These are phyloP conservation scores for Scolopax rusticola DNA, from an alignment of 2,797 vertebrate species.

Conservation along the genomic window DNA sequence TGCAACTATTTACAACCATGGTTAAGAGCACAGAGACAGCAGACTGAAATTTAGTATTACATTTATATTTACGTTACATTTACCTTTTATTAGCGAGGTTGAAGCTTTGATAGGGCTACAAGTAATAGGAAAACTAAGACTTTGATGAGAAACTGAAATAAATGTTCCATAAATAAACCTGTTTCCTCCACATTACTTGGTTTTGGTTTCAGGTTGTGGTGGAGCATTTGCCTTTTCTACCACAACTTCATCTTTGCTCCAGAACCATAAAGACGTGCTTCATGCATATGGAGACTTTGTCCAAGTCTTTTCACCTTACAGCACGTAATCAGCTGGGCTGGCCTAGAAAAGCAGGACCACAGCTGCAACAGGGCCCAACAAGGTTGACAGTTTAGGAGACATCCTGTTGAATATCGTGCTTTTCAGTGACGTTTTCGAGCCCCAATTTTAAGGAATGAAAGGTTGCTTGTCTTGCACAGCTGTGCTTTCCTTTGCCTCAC, in stretches of 20 bases:
- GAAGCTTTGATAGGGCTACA: neutral
- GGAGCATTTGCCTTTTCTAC: neutral
- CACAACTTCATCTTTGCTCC: neutral
- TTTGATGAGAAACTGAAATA: neutral
- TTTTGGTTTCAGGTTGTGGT: neutral
- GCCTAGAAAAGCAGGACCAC: neutral
- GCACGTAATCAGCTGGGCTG: neutral
- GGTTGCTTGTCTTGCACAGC: too few relatives aligned
- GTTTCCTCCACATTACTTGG: neutral
- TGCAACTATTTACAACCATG: neutral
- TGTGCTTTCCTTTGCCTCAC: neutral
- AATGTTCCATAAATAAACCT: accelerated
- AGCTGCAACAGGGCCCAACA: accelerated
- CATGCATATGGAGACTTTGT: neutral
- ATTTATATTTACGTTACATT: neutral
- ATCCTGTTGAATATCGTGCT: neutral
- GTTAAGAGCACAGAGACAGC: neutral
- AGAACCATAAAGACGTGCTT: neutral
- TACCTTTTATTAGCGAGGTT: neutral
- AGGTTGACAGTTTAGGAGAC: neutral
- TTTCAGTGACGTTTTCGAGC: neutral
- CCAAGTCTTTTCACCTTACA: neutral
- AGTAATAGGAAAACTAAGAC: neutral
- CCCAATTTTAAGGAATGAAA: neutral
- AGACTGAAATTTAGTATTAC: neutral